These are phyloP conservation scores for Neomorphus geoffroyi DNA, from an alignment of 2,797 vertebrate species.

Conservation along the genomic window DNA sequence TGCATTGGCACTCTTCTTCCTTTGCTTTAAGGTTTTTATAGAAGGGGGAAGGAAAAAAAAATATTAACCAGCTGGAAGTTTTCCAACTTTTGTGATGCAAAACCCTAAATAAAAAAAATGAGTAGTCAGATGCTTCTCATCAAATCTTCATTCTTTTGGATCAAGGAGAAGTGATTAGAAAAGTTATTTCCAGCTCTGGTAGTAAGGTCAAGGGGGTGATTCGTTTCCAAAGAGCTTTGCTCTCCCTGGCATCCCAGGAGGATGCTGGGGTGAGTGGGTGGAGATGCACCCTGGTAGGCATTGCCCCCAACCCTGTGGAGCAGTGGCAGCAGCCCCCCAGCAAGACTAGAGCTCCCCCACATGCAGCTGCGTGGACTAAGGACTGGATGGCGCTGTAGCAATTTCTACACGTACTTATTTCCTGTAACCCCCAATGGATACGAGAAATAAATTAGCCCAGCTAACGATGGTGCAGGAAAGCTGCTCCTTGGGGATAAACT, in stretches of 20 bases:
- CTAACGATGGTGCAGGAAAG: not conserved
- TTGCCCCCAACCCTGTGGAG: not conserved
- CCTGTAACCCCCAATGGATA: not conserved
- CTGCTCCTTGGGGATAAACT: not conserved
- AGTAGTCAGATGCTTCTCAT: constrained; percentile 46
- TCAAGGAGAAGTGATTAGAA: constrained; percentile 49
- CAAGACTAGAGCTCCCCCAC: not conserved
- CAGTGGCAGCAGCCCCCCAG: not conserved
- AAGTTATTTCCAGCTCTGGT: constrained; percentile 44
- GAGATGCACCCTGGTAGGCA: not conserved
- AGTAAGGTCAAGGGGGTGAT: constrained; percentile 8
- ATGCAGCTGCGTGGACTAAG: not conserved
- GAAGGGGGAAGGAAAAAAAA: not conserved
- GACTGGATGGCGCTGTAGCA: not conserved
- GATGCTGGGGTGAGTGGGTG: not conserved
- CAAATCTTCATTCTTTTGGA: constrained; percentile 35
- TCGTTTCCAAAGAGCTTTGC: not conserved
- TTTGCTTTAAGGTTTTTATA: not conserved
- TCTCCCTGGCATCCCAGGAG: not conserved
- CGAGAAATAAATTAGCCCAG: not conserved
- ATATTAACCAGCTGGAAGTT: constrained; percentile 20
- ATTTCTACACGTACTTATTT: not conserved
- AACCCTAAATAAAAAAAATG: not conserved
- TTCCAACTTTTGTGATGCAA: constrained; percentile 34
- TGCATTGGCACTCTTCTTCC: not conserved